A percentile compares a stretch with the other conserved stretches of the same genome.
These are phyloP conservation scores for Allacma fusca DNA, from an alignment of 2,888 invertebrate species.

Conservation along the genomic window DNA sequence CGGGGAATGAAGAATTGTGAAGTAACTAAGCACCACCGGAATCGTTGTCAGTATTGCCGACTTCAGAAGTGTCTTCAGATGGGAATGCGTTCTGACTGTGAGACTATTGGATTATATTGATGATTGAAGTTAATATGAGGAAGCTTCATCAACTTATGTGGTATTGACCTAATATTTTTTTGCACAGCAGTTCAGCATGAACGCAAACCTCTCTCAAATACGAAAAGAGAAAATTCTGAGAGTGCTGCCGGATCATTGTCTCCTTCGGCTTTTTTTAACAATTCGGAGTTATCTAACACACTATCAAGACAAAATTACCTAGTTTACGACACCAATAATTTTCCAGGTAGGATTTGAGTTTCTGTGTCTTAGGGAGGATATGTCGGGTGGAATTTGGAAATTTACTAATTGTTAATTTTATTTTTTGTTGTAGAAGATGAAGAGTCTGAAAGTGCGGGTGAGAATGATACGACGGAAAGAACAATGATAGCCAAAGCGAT, in stretches of 20 bases:
- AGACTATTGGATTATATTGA: conserved; percentile 65
- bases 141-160: neutral
- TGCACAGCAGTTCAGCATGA: conserved; percentile 62
- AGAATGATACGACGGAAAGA: conserved; percentile 63
- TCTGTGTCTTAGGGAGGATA: neutral
- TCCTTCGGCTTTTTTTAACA: conserved; percentile 53
- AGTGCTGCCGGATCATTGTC: conserved; percentile 54
- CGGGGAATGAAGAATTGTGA: conserved; percentile 96
- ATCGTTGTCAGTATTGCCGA: conserved; percentile 97
- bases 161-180: conserved; percentile 50
- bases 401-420: neutral
- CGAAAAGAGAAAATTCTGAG: conserved; percentile 55
- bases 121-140: neutral
- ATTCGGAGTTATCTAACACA: conserved; percentile 44
- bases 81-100: conserved; percentile 99
- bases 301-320: conserved; percentile 52
- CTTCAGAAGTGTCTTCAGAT: conserved; percentile 96
- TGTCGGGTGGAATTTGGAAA: neutral
- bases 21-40: conserved; percentile 97
- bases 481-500: conserved; percentile 77
- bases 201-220: conserved; percentile 59
- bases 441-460: conserved; percentile 59
- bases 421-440: conserved; percentile 54
- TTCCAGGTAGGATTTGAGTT: conserved; percentile 55
- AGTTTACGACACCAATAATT: conserved; percentile 57